Base-by-base conservation (phyloP, 2,113 vertebrate species). In the Nanger granti region DNA sequence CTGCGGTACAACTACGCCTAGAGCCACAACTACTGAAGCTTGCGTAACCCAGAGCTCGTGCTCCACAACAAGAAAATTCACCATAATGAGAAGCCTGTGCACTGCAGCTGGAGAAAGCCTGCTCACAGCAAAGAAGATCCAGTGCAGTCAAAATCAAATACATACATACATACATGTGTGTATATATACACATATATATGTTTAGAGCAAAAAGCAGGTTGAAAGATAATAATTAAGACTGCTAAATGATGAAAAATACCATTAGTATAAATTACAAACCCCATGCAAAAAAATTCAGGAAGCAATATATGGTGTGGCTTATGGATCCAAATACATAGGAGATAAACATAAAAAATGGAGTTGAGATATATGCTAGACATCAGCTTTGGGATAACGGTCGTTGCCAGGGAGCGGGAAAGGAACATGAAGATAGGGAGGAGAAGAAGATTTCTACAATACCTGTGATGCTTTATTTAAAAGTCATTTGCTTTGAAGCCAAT, bases 31-130 rank as follows among this genome's bases (percentile, higher is more conserved):
- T 44, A 79, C 22, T 13, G 73, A 79, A 79, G 41, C 22, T n/a
- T 1, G 0, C 0, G 1, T 6, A 24, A 11, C 20, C 37, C n/a
- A 41, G 69, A 41, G n/a, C n/a, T 76, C 24, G 20, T 41, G n/a
- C n/a, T 41, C 5, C 69, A 73, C 69, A 24, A 41, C 20, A 24
- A 76, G 69, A 41, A 79, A 79, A 79, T 44, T 14, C 24, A 28
- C 24, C 41, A 4, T 44, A 14, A 79, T 79, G 24, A 79, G 41
- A 79, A 79, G 6, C 24, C 24, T 24, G 28, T 79, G 73, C 6
- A 44, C 24, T 44, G 73, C 41, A 28, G 5, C 24, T 79, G 12
- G 41, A 44, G 73, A 79, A 44, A 44, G 41, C 1, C 73, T 79
- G 41, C 73, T 44, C 24, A 28, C 12, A 44, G 41, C 41, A 44